A percentile compares a stretch with the other conserved stretches of the same genome.
Evolutionary conservation across 1,140 invertebrate species (phyloP).

Genomic region (Zaprionus capensis): DNA sequence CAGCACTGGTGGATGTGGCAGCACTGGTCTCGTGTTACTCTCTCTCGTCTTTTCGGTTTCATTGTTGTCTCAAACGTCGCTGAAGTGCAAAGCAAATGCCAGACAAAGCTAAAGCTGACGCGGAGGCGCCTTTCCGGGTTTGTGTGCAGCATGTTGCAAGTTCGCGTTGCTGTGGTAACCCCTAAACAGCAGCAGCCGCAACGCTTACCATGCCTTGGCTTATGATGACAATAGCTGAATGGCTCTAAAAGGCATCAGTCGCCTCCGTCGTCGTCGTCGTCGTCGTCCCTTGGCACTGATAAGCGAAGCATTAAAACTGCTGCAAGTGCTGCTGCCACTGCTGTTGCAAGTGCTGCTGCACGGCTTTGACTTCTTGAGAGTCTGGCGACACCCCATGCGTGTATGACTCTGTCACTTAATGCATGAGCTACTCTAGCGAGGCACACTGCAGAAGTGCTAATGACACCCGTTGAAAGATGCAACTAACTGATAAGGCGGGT

Average conservation of each 20-base stretch:
- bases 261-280: slow-evolving; percentile 1
- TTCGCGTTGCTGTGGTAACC: slow-evolving; percentile 29
- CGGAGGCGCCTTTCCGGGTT: slow-evolving; percentile 38
- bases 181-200: slow-evolving; percentile 24
- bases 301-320: slow-evolving; percentile 44
- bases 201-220: slow-evolving; percentile 15
- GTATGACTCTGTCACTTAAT: slow-evolving; percentile 17
- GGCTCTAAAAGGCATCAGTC: slow-evolving; percentile 27
- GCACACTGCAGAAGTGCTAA: background rate
- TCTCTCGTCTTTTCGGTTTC: slow-evolving; percentile 12
- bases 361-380: slow-evolving; percentile 45
- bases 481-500: slow-evolving; percentile 7
- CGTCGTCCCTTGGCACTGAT: slow-evolving; percentile 33
- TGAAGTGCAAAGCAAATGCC: slow-evolving; percentile 49
- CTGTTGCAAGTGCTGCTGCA: background rate
- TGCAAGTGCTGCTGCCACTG: background rate
- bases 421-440: slow-evolving; percentile 35
- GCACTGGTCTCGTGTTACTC: slow-evolving; percentile 8
- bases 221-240: slow-evolving; percentile 50
- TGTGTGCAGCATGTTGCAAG: slow-evolving; percentile 27
- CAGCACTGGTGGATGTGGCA: background rate
- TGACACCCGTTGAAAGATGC: slow-evolving; percentile 25
- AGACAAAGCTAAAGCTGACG: slow-evolving; percentile 38
- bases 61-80: slow-evolving; percentile 49
- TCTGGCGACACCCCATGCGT: slow-evolving; percentile 15